Percentiles rank a stretch among this genome's conserved stretches.
Evolutionary conservation across 2,113 vertebrate species (phyloP).

Genomic region (Psilopogon haemacephalus): DNA sequence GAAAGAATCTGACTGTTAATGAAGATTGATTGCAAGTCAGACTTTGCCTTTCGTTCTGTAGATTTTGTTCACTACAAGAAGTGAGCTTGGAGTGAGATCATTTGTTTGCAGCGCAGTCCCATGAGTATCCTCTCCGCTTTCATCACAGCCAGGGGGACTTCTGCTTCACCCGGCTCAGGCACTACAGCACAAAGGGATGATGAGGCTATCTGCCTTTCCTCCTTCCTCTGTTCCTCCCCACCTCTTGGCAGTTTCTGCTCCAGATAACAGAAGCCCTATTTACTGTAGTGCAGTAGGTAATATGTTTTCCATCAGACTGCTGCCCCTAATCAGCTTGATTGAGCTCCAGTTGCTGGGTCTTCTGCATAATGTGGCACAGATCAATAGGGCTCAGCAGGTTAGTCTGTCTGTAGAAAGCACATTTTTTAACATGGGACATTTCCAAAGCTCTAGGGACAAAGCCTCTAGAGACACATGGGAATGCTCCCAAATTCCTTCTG

Average conservation of each 20-base stretch:
- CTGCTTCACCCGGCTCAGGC: not conserved
- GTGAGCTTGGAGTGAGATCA: not conserved
- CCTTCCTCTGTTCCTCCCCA: not conserved
- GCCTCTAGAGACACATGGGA: not conserved
- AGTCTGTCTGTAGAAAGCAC: not conserved
- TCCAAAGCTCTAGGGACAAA: not conserved
- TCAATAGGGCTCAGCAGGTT: not conserved
- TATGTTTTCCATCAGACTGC: not conserved
- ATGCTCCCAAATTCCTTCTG: not conserved
- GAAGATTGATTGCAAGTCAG: constrained; percentile 58
- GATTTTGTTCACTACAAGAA: constrained; percentile 20
- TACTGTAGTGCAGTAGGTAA: not conserved
- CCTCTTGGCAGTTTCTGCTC: not conserved
- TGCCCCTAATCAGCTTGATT: not conserved
- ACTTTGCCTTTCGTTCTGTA: not conserved
- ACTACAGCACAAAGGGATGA: not conserved
- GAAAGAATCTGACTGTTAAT: constrained; percentile 57
- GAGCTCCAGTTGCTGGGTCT: not conserved
- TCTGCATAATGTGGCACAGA: not conserved
- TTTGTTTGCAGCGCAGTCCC: constrained; percentile 18
- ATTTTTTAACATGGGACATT: not conserved
- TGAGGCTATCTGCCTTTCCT: not conserved
- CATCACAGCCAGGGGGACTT: not conserved
- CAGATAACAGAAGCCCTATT: not conserved
- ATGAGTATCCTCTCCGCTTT: not conserved